These are phyloP conservation scores for Gallinago stenura DNA, from an alignment of 2,797 vertebrate species.

Conservation along the genomic window DNA sequence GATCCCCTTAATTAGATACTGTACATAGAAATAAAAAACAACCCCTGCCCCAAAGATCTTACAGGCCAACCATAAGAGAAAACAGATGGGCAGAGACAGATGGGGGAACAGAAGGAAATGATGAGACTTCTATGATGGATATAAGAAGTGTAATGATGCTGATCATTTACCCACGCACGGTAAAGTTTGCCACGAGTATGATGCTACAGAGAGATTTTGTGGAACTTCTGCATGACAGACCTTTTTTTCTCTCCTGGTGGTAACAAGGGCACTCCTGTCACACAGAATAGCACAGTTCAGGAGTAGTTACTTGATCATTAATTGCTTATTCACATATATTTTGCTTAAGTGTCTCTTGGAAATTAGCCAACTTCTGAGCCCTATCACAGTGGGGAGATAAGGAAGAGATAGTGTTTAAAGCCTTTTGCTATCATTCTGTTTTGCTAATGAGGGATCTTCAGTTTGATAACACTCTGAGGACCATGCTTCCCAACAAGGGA, in stretches of 20 bases:
- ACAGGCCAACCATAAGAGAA: not conserved
- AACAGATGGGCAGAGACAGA: slow-evolving; percentile 60
- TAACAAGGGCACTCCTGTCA: not conserved
- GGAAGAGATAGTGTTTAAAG: not conserved
- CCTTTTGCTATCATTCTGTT: not conserved
- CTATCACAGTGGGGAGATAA: not conserved
- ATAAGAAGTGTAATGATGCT: slow-evolving; percentile 29
- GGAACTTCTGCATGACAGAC: not conserved
- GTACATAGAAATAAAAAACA: not conserved
- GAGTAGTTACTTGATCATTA: not conserved
- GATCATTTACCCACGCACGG: not conserved
- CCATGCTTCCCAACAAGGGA: not conserved
- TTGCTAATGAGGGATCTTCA: slow-evolving; percentile 18
- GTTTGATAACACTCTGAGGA: not conserved
- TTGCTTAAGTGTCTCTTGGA: slow-evolving; percentile 22
- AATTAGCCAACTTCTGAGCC: slow-evolving; percentile 9
- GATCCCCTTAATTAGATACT: not conserved
- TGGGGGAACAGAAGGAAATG: slow-evolving; percentile 44
- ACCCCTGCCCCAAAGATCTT: not conserved
- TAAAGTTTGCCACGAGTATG: not conserved
- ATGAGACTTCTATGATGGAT: not conserved
- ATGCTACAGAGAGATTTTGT: not conserved
- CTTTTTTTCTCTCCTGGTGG: not conserved
- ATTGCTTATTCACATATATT: not conserved
- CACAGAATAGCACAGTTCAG: not conserved